Base-by-base conservation (phyloP, 2,888 invertebrate genomes). In the Nephrotoma appendiculata region DNA sequence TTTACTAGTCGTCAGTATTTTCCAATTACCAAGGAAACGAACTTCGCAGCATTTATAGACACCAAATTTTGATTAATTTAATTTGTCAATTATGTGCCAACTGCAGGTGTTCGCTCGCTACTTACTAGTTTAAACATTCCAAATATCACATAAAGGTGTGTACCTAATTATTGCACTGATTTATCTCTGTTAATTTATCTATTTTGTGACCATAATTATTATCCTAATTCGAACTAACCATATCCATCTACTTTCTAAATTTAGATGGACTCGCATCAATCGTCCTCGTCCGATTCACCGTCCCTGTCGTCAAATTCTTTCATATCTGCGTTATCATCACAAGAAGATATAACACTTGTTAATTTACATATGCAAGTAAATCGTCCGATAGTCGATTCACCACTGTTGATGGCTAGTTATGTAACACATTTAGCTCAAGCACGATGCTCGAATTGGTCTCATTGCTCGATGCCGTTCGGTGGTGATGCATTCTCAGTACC, bases 341-440 rank as follows among this genome's bases (percentile, higher is more conserved):
- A 98, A 91, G 98, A 98, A 92, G 98, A 98, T 90, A 95, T 97
- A 91, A 97, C 97, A 0, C 92, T 98, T 87, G 97, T 99, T 0
- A 98, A 98, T 92, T 93, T 99, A 15, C 98, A 98, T 89, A 97
- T 97, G 94, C 98, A 99, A 92, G 95, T 98, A 42, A 97, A 97
- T 90, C 93, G 95, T 87, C 96, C 98, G 0, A 98, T 99, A 88
- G 95, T 97, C 6, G 97, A 98, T 89, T 98, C 98, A 0, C 98
- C 98, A 0, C 92, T 99, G 86, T 92, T 99, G 0, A 98, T 99
- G 97, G 96, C 98, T 5, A 98, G 98, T 90, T 99, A 99, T 90
- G 95, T 97, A 90, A 96, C 96, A 89, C 98, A 98, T 91, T 92
- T 99, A 89, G 97, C 98, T 3, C 98, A 98, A 92, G 95, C 95